Evolutionary conservation across 92 coral and sea anemone species (phyloP).

Genomic region (Epizoanthus illoricatus): DNA sequence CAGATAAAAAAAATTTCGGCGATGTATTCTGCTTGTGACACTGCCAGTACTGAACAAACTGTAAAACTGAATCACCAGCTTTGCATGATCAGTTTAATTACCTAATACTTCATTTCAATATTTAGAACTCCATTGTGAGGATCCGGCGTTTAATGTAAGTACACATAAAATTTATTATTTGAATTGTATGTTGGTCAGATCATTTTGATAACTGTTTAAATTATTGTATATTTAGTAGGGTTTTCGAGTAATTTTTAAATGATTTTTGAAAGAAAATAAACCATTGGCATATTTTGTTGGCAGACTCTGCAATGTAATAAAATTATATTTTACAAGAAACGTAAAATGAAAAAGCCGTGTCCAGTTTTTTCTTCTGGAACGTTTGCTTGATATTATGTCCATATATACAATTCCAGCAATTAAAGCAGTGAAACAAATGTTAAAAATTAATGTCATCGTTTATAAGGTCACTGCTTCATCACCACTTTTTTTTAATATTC

Average conservation of each 20-base stretch:
- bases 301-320: too few species aligned
- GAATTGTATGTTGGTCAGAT: neutral
- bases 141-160: slow-evolving; percentile 87
- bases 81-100: neutral
- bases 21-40: neutral
- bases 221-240: neutral
- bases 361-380: too few species aligned
- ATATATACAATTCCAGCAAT: too few species aligned
- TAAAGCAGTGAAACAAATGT: too few species aligned
- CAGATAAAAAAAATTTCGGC: too few species aligned
- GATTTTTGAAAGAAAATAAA: neutral
- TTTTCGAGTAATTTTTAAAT: neutral
- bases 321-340: too few species aligned
- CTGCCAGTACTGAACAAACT: neutral
- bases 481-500: too few species aligned
- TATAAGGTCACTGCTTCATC: too few species aligned
- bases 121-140: slow-evolving; percentile 79
- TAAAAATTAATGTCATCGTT: too few species aligned
- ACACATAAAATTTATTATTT: neutral
- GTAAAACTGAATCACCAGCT: neutral
- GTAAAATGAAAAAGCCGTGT: too few species aligned
- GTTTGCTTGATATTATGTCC: too few species aligned
- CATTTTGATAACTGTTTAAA: neutral
- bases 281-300: neutral
- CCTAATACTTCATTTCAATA: neutral